phyloP scores from a whole-genome alignment of 2,888 invertebrate species.

The Drosophila meridionalis region DNA sequence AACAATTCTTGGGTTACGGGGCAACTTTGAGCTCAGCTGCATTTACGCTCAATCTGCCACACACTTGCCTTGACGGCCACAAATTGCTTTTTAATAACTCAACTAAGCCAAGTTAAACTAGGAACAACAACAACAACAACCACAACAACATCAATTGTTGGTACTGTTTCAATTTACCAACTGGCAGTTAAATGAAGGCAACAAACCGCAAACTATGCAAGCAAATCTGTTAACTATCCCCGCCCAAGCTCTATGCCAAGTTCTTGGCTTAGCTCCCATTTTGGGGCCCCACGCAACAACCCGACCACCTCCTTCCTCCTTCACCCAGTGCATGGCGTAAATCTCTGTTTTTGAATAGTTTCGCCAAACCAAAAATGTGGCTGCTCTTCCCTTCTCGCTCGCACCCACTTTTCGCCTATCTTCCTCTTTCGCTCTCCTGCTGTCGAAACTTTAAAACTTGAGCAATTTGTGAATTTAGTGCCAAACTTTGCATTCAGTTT shows the following conservation, averaged over 20 bases:
- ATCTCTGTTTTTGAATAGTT: constrained; percentile 78
- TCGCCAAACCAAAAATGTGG: constrained; percentile 35
- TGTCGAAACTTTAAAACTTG: constrained; percentile 77
- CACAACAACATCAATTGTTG: constrained; percentile 46
- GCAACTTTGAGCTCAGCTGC: constrained; percentile 67
- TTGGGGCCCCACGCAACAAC: constrained; percentile 1
- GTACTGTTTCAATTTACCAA: constrained; percentile 61
- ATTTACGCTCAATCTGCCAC: constrained; percentile 75
- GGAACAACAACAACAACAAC: constrained; percentile 34
- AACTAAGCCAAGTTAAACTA: constrained; percentile 70
- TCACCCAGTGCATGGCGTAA: constrained; percentile 40
- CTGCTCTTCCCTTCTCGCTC: not conserved
- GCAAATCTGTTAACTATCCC: constrained; percentile 67
- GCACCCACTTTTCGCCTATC: not conserved
- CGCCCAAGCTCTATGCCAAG: constrained; percentile 31
- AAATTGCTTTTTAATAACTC: constrained; percentile 80
- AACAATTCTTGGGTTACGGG: constrained; percentile 35
- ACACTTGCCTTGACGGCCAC: constrained; percentile 74
- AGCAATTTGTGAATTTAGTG: constrained; percentile 80
- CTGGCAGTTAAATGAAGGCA: constrained; percentile 78
- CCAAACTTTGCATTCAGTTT: constrained; percentile 71
- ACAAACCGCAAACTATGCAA: constrained; percentile 60
- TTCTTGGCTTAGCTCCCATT: constrained; percentile 21
- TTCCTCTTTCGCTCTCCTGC: constrained; percentile 20
- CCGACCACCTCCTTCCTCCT: not conserved